Evolutionary conservation across 2,888 invertebrate genomes (phyloP).

Genomic region (Troides aeacus): DNA sequence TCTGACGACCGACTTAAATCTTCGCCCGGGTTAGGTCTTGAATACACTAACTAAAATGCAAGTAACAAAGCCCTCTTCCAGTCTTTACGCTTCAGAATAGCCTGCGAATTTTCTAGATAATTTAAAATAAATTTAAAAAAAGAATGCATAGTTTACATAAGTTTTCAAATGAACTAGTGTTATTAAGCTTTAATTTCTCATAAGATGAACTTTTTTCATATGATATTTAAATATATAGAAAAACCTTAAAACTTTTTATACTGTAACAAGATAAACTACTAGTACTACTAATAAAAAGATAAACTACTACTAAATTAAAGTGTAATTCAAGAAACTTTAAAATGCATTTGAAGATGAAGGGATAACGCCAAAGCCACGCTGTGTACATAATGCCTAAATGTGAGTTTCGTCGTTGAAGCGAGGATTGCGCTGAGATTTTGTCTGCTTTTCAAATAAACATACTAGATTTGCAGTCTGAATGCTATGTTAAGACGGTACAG

Average conservation of each 20-base stretch:
- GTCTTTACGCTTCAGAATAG: slow-evolving; percentile 22
- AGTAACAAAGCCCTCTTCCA: slow-evolving; percentile 27
- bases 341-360: not conserved
- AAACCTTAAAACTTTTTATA: not conserved
- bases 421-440: slow-evolving; percentile 64
- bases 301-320: slow-evolving; percentile 1
- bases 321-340: slow-evolving; percentile 7
- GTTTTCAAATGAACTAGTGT: no score
- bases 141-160: no score
- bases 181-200: no score
- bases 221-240: not conserved
- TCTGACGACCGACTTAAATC: slow-evolving; percentile 73
- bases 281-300: no score
- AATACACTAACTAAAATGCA: slow-evolving; percentile 30
- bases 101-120: slow-evolving; percentile 1
- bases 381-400: slow-evolving; percentile 56
- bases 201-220: not conserved
- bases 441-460: slow-evolving; percentile 68
- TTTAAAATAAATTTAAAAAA: not conserved
- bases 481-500: slow-evolving; percentile 54
- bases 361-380: slow-evolving; percentile 21
- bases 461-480: slow-evolving; percentile 63
- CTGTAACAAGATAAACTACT: not conserved
- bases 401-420: slow-evolving; percentile 58
- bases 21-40: slow-evolving; percentile 37